These are phyloP conservation scores for Myrmecobius fasciatus DNA, from an alignment of 2,113 vertebrate species.

Conservation along the genomic window DNA sequence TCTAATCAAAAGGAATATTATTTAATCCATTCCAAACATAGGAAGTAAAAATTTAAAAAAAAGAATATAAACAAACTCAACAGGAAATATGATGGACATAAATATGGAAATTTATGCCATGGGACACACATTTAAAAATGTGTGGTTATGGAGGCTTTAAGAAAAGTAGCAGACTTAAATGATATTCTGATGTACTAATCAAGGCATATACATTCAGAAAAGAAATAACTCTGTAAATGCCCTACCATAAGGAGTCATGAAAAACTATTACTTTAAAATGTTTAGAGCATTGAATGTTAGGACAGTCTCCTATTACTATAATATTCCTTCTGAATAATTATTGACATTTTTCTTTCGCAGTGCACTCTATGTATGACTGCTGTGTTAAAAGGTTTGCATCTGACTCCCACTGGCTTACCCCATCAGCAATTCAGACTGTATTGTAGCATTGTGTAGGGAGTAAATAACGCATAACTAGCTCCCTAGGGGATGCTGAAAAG, in stretches of 20 bases:
- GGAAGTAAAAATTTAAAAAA: neutral
- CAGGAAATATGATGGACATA: neutral
- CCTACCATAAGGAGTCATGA: neutral
- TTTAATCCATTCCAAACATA: neutral
- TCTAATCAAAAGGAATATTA: neutral
- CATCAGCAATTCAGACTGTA: neutral
- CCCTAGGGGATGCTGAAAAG: neutral
- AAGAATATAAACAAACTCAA: neutral
- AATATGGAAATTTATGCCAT: neutral
- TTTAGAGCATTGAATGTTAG: neutral
- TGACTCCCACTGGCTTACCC: neutral
- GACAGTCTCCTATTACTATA: neutral
- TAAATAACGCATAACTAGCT: neutral
- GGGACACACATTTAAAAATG: neutral
- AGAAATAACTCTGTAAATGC: neutral
- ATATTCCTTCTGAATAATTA: neutral
- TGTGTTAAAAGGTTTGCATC: neutral
- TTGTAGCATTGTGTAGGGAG: neutral
- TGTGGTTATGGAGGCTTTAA: neutral
- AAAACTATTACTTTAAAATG: neutral
- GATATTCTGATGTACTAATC: neutral
- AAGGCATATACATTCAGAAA: neutral
- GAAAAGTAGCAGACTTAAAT: neutral
- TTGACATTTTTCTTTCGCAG: neutral
- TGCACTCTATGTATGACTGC: neutral